Conservation (phyloP, 2,113 vertebrate species). For the Carettochelys insculpta region DNA sequence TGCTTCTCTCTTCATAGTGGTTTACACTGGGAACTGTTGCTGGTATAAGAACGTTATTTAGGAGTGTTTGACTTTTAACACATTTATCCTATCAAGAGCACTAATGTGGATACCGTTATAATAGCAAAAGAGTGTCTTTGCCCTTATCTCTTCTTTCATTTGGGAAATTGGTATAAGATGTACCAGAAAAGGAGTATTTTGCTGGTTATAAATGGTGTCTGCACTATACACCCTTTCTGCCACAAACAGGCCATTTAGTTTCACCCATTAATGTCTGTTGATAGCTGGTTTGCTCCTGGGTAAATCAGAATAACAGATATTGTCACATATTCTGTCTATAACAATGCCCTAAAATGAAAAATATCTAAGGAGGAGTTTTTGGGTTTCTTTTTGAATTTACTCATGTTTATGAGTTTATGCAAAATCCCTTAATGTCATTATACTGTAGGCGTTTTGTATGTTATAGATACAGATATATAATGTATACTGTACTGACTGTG, state of each 20-base stretch:
- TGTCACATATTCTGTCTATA: neutral
- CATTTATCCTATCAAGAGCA: neutral
- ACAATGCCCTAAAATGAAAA: neutral
- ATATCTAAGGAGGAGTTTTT: neutral
- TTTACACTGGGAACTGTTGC: neutral
- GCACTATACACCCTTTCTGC: neutral
- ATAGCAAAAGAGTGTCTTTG: neutral
- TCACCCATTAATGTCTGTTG: conserved; percentile 49
- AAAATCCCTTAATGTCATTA: conserved; percentile 20
- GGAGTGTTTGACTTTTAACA: neutral
- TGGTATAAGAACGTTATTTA: neutral
- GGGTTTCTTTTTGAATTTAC: neutral
- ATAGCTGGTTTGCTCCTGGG: conserved; percentile 22
- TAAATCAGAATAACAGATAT: neutral
- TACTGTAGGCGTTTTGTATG: neutral
- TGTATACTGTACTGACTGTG: neutral
- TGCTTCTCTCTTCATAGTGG: neutral
- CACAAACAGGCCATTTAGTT: conserved; percentile 52
- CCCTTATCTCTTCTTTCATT: neutral
- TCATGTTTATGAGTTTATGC: neutral
- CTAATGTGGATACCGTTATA: neutral
- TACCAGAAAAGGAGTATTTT: neutral
- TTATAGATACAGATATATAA: conserved; percentile 12
- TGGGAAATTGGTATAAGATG: neutral
- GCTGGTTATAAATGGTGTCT: neutral